A percentile compares a stretch with the other conserved stretches of the same genome.
These are phyloP conservation scores for Oxyteleia sp. DNA, from an alignment of 2,888 invertebrate species.

Conservation along the genomic window DNA sequence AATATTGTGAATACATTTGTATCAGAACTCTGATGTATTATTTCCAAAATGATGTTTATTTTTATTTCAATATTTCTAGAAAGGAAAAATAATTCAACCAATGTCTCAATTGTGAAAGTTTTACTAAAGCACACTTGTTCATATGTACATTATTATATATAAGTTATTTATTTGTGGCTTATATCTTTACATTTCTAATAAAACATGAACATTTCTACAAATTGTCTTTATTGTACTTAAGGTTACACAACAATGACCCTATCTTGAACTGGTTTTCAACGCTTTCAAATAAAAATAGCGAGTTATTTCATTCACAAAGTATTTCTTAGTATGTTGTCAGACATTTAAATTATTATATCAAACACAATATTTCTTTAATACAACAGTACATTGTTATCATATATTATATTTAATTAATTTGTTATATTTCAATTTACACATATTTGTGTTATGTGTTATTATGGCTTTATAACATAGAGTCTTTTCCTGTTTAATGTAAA, in stretches of 20 bases:
- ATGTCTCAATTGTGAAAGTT: conserved; percentile 1
- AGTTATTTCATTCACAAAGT: neutral
- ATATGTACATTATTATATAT: conserved; percentile 10
- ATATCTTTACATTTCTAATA: conserved; percentile 22
- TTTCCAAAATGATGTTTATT: too few species aligned
- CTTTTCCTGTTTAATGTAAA: conserved; percentile 10
- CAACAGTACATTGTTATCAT: too few species aligned
- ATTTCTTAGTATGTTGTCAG: too few species aligned
- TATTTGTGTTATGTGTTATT: too few species aligned
- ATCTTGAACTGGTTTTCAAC: neutral
- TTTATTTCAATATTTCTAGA: too few species aligned
- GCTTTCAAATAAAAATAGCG: neutral
- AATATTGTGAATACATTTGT: too few species aligned
- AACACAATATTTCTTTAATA: too few species aligned
- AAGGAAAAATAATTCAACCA: neutral
- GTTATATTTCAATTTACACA: too few species aligned
- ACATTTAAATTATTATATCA: too few species aligned
- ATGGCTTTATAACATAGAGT: neutral
- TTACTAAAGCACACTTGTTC: neutral
- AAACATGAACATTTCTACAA: conserved; percentile 17
- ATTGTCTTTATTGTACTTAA: conserved; percentile 22
- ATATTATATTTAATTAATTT: too few species aligned
- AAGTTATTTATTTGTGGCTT: conserved; percentile 24
- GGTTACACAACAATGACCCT: neutral
- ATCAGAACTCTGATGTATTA: too few species aligned